These are phyloP conservation scores for Timema cristinae DNA, from an alignment of 2,888 invertebrate species.

Conservation along the genomic window DNA sequence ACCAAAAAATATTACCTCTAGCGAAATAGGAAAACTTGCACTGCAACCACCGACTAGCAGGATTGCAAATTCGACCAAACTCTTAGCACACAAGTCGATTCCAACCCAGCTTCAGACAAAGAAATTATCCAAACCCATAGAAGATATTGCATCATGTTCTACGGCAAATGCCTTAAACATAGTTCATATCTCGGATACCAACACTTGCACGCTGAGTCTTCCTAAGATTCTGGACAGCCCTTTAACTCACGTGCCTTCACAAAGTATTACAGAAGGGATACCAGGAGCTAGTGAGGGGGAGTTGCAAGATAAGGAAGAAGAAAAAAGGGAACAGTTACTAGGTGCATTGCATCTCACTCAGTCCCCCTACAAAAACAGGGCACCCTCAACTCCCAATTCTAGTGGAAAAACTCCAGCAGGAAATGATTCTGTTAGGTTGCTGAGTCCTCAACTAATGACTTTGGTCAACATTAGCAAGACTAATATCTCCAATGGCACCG, in stretches of 20 bases:
- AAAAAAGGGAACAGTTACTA: conserved; percentile 8
- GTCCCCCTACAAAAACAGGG: background rate
- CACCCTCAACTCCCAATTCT: too few species aligned
- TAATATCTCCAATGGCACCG: background rate
- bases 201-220: background rate
- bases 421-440: background rate
- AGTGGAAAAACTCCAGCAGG: background rate
- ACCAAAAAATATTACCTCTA: too few species aligned
- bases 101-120: too few species aligned
- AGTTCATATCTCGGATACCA: conserved; percentile 1
- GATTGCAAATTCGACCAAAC: too few species aligned
- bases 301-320: background rate
- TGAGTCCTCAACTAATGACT: conserved; percentile 18
- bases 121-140: too few species aligned
- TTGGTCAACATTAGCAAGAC: conserved; percentile 18
- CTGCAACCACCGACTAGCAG: too few species aligned
- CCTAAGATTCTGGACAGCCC: conserved; percentile 8
- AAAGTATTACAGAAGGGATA: too few species aligned
- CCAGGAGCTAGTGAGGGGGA: too few species aligned
- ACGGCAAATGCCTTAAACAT: too few species aligned
- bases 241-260: background rate
- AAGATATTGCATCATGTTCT: too few species aligned
- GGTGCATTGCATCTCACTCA: conserved; percentile 16
- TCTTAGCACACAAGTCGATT: too few species aligned
- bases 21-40: too few species aligned